Evolutionary conservation across 2,797 vertebrate species (phyloP).

Genomic region (Anguilla anguilla): DNA sequence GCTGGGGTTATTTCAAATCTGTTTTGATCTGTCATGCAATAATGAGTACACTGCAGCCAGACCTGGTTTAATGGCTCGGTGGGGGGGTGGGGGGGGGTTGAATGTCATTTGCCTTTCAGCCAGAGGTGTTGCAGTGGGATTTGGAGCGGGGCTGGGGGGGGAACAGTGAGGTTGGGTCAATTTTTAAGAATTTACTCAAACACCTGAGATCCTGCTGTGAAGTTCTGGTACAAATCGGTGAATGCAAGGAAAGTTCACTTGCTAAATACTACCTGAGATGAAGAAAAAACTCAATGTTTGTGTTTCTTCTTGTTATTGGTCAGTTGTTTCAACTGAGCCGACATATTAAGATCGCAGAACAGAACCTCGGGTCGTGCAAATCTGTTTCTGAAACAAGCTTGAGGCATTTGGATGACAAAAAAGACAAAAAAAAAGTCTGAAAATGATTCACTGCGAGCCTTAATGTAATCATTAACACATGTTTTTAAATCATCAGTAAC

Average conservation of each 20-base stretch:
- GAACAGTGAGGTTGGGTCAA: constrained; percentile 38
- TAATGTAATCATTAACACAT: constrained; percentile 69
- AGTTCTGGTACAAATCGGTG: constrained; percentile 3
- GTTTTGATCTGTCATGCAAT: neutral
- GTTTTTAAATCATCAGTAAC: constrained; percentile 86
- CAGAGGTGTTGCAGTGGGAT: constrained; percentile 42
- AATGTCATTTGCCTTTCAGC: constrained; percentile 6
- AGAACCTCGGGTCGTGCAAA: neutral
- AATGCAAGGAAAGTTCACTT: constrained; percentile 10
- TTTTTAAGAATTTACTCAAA: constrained; percentile 30
- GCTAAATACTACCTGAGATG: neutral
- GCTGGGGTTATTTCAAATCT: neutral
- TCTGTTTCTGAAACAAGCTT: neutral
- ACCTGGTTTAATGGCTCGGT: neutral
- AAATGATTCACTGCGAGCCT: constrained; percentile 41
- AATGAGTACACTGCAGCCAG: neutral
- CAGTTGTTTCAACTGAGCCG: constrained; percentile 15
- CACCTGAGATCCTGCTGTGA: constrained; percentile 19
- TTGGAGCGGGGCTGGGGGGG: neutral
- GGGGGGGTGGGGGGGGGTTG: neutral
- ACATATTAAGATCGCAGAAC: neutral
- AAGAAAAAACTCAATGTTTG: neutral
- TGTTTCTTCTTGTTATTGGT: constrained; percentile 17
- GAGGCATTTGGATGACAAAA: constrained; percentile 11
- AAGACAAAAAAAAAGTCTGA: constrained; percentile 19